These are phyloP conservation scores for Schlechtendalia chinensis DNA, from an alignment of 1,140 invertebrate genomes.

Conservation along the genomic window DNA sequence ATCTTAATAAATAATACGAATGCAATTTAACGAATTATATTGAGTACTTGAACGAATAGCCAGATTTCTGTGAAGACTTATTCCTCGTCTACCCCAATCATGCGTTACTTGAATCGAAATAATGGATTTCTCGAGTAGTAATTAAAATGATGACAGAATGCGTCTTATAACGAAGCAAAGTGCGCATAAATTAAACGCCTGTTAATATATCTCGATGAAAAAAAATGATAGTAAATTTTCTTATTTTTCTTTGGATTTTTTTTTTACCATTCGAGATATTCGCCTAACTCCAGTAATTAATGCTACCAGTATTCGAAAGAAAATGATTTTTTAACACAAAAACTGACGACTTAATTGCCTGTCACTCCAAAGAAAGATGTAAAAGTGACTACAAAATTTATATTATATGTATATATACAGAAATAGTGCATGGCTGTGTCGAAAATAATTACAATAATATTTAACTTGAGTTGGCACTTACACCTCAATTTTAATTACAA, in stretches of 20 bases:
- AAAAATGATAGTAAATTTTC: neutral
- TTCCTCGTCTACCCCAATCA: too few species aligned
- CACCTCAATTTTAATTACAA: neutral
- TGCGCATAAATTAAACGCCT: too few species aligned
- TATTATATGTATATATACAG: neutral
- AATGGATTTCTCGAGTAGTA: too few species aligned
- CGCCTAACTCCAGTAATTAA: neutral
- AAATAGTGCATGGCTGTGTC: neutral
- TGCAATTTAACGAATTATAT: too few species aligned
- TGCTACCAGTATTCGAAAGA: neutral
- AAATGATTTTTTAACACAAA: neutral
- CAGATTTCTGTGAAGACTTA: too few species aligned
- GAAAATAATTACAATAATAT: slow-evolving; percentile 3
- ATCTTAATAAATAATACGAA: too few species aligned
- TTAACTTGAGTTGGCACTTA: neutral
- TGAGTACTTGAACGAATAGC: too few species aligned
- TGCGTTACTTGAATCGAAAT: too few species aligned
- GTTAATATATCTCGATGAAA: neutral
- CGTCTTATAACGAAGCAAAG: too few species aligned
- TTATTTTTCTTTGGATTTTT: neutral
- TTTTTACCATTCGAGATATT: neutral
- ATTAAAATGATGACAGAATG: too few species aligned
- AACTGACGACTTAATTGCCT: slow-evolving; percentile 11
- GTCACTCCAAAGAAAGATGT: too few species aligned
- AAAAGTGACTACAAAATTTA: neutral